Base-by-base conservation (phyloP, 2,113 vertebrate species). In the Eclectus roratus region DNA sequence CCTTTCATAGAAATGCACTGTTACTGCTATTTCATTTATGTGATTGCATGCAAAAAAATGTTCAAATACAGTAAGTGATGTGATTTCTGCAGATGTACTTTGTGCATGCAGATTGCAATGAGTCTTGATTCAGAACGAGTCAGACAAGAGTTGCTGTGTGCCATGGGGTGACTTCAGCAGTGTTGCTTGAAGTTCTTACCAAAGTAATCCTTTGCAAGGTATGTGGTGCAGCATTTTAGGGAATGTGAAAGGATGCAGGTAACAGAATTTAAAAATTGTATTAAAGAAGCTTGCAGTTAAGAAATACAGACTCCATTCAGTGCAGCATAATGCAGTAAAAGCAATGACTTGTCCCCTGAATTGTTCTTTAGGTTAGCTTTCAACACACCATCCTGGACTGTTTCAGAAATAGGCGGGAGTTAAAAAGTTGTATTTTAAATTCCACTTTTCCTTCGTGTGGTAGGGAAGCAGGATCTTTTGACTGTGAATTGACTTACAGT, bases 301-400 rank as follows among this genome's bases (percentile, higher is more conserved):
- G 56, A 43, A 73, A 37, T 58, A 46, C 5, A 20, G 17, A 43
- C 46, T 73, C 23, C 20, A 39, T 0, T 44, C 71, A 66, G 60
- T 10, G 65, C 61, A 20, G 6, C 49, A 11, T 43, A 60, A 17
- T 35, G 28, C 46, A 52, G 44, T 27, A 64, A 44, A 56, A 80
- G 3, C 25, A 73, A 3, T 37, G 21, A 25, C 33, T 55, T 1
- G 9, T 9, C 77, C 33, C 16, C 23, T 58, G 33, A 84, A 29
- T n/a, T 80, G 18, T 53, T 71, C 28, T 63, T 2, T 43, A 37
- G 21, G 13, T 43, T 80, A 74, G 25, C 31, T 85, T 94, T 82
- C 19, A 63, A 18, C 35, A 8, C 0, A 0, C 17, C 52, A 10
- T 50, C 41, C 33, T 21, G 0, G 1, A 63, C 39, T 17, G 9